Evolutionary conservation across 2,113 vertebrate species (phyloP).

Genomic region (Tichodroma muraria): DNA sequence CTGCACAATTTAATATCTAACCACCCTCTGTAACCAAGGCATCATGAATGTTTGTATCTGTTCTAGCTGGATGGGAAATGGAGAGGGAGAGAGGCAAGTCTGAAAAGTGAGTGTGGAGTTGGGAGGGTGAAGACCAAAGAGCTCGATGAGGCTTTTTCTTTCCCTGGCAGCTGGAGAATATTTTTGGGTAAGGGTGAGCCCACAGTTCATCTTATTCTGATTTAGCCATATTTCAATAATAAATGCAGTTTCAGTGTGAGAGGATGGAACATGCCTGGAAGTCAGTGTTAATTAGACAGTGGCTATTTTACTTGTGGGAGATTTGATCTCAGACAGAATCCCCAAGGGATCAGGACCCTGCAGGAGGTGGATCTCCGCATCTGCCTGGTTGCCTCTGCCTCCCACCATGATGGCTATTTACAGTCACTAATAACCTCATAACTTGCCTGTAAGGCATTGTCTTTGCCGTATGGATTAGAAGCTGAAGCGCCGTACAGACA

Average conservation of each 20-base stretch:
- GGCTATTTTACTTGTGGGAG: neutral
- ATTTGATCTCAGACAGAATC: neutral
- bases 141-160: neutral
- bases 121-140: neutral
- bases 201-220: neutral
- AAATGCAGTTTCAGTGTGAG: neutral
- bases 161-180: neutral
- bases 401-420: neutral
- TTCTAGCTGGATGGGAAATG: neutral
- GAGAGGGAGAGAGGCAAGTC: neutral
- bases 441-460: neutral
- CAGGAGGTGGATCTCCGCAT: neutral
- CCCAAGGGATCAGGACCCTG: neutral
- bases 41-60: neutral
- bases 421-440: neutral
- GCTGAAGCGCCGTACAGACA: neutral
- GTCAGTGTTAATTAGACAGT: neutral
- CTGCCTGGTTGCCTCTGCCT: neutral
- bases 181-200: neutral
- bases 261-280: neutral
- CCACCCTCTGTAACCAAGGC: neutral
- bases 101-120: neutral
- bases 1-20: neutral
- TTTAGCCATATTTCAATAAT: neutral
- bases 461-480: slow-evolving; percentile 7